Base-by-base conservation (phyloP, 2,113 vertebrate genomes). In the Crotophaga sulcirostris region DNA sequence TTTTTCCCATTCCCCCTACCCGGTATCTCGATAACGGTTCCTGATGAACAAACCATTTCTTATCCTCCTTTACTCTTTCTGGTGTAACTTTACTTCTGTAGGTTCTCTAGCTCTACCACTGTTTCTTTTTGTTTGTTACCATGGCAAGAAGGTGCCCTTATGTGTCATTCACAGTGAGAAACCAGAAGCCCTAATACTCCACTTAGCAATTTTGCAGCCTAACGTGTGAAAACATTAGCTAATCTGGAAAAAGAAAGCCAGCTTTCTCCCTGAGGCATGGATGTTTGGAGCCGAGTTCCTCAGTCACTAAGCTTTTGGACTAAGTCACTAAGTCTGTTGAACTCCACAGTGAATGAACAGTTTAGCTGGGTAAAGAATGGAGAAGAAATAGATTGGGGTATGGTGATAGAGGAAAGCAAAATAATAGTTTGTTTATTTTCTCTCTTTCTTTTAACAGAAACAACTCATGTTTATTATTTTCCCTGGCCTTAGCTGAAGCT, bases 151-250 rank as follows among this genome's bases (percentile, higher is more conserved):
- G 26, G 67, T 93, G 67, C 68, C 89, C 78, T 80, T 87, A 80
- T 51, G 62, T 89, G 58, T 79, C 60, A 74, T 63, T 80, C 45
- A 44, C 92, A 59, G 63, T 36, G 64, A 79, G 82, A 83, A 91
- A 66, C 26, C 84, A 83, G 67, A 66, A 90, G 13, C 38, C 78
- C 67, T 83, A 42, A 79, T 69, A 38, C 49, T 76, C 49, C 49
- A 40, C 56, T 94, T 77, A 40, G 36, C 45, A 60, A 76, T 82
- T 95, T 94, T 96, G 66, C 55, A 85, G 75, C 70, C 72, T 70
- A 69, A 91, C 1, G 5, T 94, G 82, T 93, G 78, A 93, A 94
- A 94, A 44, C 70, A 76, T 95, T 83, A 90, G 63, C 67, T 96
- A 86, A 91, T 76, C 0, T 0, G 38, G 47, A 77, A 91, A 28